phyloP scores from a whole-genome alignment of 2,888 invertebrate species.

The Xestia sexstrigata region DNA sequence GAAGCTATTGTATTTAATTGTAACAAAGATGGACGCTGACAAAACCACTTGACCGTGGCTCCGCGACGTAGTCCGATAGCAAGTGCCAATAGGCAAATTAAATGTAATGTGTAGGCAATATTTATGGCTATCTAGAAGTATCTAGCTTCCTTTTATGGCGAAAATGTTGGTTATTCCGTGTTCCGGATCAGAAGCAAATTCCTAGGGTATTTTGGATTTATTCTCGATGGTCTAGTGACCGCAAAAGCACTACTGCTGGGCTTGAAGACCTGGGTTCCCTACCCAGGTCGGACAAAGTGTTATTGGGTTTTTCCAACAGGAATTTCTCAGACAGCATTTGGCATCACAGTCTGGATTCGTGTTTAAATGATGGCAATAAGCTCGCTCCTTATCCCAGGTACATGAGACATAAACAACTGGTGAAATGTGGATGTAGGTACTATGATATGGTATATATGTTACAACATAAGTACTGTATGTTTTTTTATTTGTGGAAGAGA shows the following conservation, averaged over 20 bases:
- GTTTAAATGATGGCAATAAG: not conserved
- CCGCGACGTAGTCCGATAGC: conserved; percentile 31
- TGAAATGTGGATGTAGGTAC: not conserved
- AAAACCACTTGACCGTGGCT: conserved; percentile 55
- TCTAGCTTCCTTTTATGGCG: conserved; percentile 16
- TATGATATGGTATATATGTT: no score
- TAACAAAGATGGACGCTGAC: conserved; percentile 47
- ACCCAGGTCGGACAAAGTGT: not conserved
- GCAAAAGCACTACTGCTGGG: not conserved
- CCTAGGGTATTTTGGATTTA: not conserved
- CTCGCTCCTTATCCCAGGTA: not conserved
- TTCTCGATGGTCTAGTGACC: not conserved
- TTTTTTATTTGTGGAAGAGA: no score
- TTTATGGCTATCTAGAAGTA: conserved; percentile 20
- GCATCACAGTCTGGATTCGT: not conserved
- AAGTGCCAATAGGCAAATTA: conserved; percentile 38
- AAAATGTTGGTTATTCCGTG: conserved; percentile 18
- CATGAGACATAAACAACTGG: not conserved
- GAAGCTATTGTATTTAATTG: conserved; percentile 57
- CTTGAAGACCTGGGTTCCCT: not conserved
- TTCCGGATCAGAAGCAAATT: conserved; percentile 17
- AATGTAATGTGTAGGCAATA: conserved; percentile 26
- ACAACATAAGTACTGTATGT: no score
- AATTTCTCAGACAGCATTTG: not conserved
- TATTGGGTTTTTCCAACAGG: not conserved